Percentiles rank a stretch among this genome's conserved stretches.
Evolutionary conservation across 2,888 invertebrate species (phyloP).

Genomic region (Apodemia duryi): DNA sequence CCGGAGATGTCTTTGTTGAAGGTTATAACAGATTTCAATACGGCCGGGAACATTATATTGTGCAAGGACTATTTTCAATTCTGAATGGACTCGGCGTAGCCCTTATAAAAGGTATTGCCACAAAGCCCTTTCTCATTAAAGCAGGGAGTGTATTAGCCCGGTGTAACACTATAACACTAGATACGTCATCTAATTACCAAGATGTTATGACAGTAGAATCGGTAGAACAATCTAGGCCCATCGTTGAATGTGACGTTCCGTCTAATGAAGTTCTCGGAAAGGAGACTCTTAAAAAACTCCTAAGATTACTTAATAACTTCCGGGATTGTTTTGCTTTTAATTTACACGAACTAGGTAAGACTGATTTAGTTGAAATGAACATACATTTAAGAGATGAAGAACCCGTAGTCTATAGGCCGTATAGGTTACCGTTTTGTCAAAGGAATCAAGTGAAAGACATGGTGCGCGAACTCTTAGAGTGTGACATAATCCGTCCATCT

Average conservation of each 20-base stretch:
- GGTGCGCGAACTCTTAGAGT: slow-evolving; percentile 14
- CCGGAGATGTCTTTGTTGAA: too few species aligned
- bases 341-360: neutral
- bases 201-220: slow-evolving; percentile 5
- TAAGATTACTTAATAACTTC: neutral
- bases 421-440: slow-evolving; percentile 6
- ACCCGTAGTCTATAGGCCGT: slow-evolving; percentile 17
- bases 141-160: too few species aligned
- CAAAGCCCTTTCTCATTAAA: too few species aligned
- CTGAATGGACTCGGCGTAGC: too few species aligned
- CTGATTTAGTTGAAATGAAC: neutral
- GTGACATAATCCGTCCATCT: slow-evolving; percentile 14
- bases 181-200: neutral
- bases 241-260: neutral
- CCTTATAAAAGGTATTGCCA: too few species aligned
- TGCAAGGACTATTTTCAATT: too few species aligned
- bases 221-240: neutral
- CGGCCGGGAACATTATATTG: too few species aligned
- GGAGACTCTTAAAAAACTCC: neutral
- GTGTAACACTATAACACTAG: neutral
- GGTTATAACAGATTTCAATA: too few species aligned
- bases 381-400: neutral
- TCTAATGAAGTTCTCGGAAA: neutral
- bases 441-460: slow-evolving; percentile 16
- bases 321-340: neutral